Base-by-base conservation (phyloP, 2,888 invertebrate genomes). In the Hoplodrina ambigua region DNA sequence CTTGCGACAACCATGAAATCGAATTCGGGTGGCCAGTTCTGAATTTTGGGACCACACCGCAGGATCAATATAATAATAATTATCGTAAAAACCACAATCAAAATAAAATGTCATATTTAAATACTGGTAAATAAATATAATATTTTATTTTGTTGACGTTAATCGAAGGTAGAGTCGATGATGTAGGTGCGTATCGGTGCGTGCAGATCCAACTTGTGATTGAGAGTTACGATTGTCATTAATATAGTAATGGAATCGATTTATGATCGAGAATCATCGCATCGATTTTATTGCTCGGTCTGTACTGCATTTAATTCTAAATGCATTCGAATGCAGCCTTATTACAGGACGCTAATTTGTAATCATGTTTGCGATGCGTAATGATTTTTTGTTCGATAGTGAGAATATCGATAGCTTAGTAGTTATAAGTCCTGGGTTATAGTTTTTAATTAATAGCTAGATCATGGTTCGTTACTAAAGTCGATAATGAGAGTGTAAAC, bases 181-280 rank as follows among this genome's bases (percentile, higher is more conserved):
- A 83, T 83, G 85, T 87, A 86, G 85, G 86, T 87, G 88, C 85
- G 85, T 88, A 86, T 87, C 86, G 78, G 82, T 87, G 88, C 88
- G 86, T 86, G 89, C 89, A 87, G 87, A 88, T 90, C 87, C 88
- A 86, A 87, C 86, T 87, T 87, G 90, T 92, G 93, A 93, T 92
- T 92, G 89, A 92, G 91, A 93, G 91, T 93, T 93, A 93, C 91
- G 92, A 92, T 92, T 92, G 91, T 91, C 92, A 93, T 93, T 93
- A 92, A 92, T 93, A 93, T 90, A 84, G 91, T 93, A 93, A 93
- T 93, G 93, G 90, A 90, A 76, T 88, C 89, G 88, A 93, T 94
- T 94, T 94, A 94, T 91, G 92, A 83, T 88, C 89, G 83, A 86
- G 88, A 88, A 92, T 91, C 92, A 91, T 90, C 88, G 85, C 86